Base-by-base conservation (phyloP, 1,140 invertebrate species). In the Muscidifurax raptorellus region DNA sequence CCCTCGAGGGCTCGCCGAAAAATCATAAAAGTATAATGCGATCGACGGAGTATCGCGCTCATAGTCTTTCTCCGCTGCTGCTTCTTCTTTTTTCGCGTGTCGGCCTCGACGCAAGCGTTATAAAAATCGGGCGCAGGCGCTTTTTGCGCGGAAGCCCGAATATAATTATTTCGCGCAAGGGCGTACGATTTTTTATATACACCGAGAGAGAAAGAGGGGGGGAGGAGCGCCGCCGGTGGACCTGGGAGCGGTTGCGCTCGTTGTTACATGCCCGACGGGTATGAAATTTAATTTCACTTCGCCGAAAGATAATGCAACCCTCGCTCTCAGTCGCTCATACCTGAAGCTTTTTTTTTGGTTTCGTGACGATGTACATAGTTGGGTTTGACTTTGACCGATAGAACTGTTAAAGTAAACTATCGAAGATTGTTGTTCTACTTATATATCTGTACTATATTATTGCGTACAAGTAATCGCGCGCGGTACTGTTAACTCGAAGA, bases 221-320 rank as follows among this genome's bases (percentile, higher is more conserved):
- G 25, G 10, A 75, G 52, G n/a, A 10, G n/a, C 28, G n/a, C 30
- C 36, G 30, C 6, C 10, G 27, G 27, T 30, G 69, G 15, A 1
- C 40, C 40, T 27, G 13, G n/a, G 22, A n/a, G 69, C 69, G 80
- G 22, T 36, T 4, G 25, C 25, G n/a, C 72, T 36, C 36, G 30
- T 84, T 44, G 75, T 84, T 84, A 80, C 71, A 75, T 71, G 47
- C 40, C 76, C 71, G 27, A 44, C 32, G 36, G 67, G 69, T 47
- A 84, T 84, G 74, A 84, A 80, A 80, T 80, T 84, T 84, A 84
- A 83, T 83, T 83, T 79, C 75, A 76, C 76, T 83, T 83, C 74
- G 59, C 15, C 81, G 74, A 83, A 83, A 32, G 64, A 77, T 72
- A 83, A 83, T 83, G 72, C 69, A 72, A 81, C 69, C 80, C 80